Conservation (phyloP, 1,140 invertebrate genomes). For the Phortica variegata region DNA sequence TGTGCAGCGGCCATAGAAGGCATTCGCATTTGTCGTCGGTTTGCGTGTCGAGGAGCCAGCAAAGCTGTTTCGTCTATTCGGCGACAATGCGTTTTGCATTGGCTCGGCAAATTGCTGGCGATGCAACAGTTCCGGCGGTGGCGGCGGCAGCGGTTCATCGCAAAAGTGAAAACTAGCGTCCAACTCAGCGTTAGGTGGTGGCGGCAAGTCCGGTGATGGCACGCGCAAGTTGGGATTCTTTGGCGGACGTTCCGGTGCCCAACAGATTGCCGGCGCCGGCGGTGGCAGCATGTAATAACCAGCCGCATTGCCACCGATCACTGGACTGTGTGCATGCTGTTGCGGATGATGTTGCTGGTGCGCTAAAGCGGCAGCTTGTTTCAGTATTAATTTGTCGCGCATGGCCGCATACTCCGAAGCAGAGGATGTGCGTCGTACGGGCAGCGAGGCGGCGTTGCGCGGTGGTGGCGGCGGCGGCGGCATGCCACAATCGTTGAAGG, state of each 20-base stretch:
- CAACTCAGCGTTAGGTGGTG: conserved; percentile 66
- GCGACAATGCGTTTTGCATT: conserved; percentile 26
- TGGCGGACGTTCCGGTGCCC: conserved; percentile 69
- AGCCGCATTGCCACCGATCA: neutral
- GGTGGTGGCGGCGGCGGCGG: conserved; percentile 55
- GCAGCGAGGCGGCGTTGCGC: conserved; percentile 43
- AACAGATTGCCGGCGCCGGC: conserved; percentile 58
- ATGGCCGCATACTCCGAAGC: conserved; percentile 50
- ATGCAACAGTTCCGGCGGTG: conserved; percentile 61
- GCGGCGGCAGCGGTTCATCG: conserved; percentile 73
- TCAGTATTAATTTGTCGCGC: conserved; percentile 44
- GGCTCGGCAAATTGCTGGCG: conserved; percentile 20
- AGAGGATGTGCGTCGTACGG: conserved; percentile 47
- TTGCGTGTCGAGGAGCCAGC: conserved; percentile 45
- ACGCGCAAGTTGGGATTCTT: conserved; percentile 72
- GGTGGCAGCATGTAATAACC: conserved; percentile 6
- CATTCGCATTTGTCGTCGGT: conserved; percentile 25
- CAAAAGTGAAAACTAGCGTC: conserved; percentile 64
- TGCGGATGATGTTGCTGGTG: conserved; percentile 52
- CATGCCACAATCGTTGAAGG: conserved; percentile 53
- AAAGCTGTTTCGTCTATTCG: conserved; percentile 53
- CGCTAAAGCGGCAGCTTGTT: conserved; percentile 44
- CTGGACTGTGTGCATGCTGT: conserved; percentile 28
- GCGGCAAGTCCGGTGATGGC: conserved; percentile 72
- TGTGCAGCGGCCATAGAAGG: neutral